Base-by-base conservation (phyloP, 2,113 vertebrate species). In the Pangasianodon hypophthalmus region DNA sequence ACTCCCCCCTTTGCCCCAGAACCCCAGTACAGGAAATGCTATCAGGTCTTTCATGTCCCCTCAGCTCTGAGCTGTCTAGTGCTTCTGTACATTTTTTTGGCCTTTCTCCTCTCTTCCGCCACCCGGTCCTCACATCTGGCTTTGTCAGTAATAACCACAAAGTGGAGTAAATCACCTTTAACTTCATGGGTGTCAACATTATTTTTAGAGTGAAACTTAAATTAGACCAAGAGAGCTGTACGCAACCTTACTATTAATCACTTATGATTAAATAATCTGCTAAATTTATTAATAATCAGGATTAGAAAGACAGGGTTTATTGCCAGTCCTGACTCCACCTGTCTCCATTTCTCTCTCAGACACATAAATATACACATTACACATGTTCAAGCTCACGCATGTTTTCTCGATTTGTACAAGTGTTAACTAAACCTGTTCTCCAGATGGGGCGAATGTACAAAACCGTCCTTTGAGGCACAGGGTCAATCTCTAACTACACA, bases 21-120 rank as follows among this genome's bases (percentile, higher is more conserved):
- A 93, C 90, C 92, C 88, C 92, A 90, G 87, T 93, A 90, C 92
- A 94, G 93, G 93, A 94, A 95, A 93, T 90, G 87, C 91, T 94
- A 93, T 95, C 91, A 94, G 88, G 93, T 90, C 87, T 91, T 92
- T 91, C 56, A 91, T 84, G 92, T 88, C 87, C 93, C 92, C 50
- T 90, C 90, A 90, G 83, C 85, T 91, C 90, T 80, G 87, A 90
- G 92, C 87, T 88, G 83, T 91, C 64, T 37, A 87, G 52, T 82
- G 71, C 26, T 90, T 24, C 87, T 92, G 84, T 91, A 50, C 87
- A 90, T 86, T 81, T 60, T 37, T 88, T 19, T 92, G 85, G 87
- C 60, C 90, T 75, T 14, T 69, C 58, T 93, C 85, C 88, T 82
- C 91, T 46, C 85, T 67, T 89, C 90, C 29, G 77, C 26, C 56